phyloP scores from a whole-genome alignment of 2,888 invertebrate species.

The Sylvicola cinctus region DNA sequence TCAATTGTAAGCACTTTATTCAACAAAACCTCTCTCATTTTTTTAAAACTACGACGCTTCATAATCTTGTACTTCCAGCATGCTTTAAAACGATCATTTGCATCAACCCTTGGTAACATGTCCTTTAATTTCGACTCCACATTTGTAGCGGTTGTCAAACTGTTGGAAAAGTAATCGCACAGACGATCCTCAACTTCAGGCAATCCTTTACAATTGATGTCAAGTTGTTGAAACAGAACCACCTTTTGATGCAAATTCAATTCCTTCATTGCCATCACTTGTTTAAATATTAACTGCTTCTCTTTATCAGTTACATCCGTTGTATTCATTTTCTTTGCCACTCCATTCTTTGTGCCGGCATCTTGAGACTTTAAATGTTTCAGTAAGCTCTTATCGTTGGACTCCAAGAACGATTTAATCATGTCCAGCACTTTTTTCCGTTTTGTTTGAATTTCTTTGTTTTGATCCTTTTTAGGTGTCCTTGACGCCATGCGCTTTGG shows the following conservation, averaged over 20 bases:
- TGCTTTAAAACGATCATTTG: background rate
- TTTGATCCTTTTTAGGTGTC: conserved; percentile 6
- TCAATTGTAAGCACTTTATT: background rate
- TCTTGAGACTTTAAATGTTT: conserved; percentile 11
- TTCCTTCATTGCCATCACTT: conserved; percentile 2
- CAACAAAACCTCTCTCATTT: background rate
- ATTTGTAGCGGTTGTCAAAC: background rate
- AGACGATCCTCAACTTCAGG: too few species aligned
- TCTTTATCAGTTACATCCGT: conserved; percentile 5
- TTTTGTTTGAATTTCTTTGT: conserved; percentile 10
- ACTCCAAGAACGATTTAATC: conserved; percentile 14
- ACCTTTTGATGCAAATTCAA: conserved; percentile 6
- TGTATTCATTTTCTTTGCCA: background rate
- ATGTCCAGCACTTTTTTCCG: conserved; percentile 14
- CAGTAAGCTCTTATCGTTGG: conserved; percentile 13
- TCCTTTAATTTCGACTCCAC: background rate
- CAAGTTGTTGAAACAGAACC: conserved; percentile 5
- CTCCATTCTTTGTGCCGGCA: conserved; percentile 3
- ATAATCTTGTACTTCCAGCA: background rate
- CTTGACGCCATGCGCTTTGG: conserved; percentile 3
- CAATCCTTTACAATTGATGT: conserved; percentile 3
- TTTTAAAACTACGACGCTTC: too few species aligned
- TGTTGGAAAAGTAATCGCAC: background rate
- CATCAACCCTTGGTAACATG: background rate
- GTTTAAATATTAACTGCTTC: conserved; percentile 5